Conservation (phyloP, 2,113 vertebrate species). For the Elephantulus edwardii region DNA sequence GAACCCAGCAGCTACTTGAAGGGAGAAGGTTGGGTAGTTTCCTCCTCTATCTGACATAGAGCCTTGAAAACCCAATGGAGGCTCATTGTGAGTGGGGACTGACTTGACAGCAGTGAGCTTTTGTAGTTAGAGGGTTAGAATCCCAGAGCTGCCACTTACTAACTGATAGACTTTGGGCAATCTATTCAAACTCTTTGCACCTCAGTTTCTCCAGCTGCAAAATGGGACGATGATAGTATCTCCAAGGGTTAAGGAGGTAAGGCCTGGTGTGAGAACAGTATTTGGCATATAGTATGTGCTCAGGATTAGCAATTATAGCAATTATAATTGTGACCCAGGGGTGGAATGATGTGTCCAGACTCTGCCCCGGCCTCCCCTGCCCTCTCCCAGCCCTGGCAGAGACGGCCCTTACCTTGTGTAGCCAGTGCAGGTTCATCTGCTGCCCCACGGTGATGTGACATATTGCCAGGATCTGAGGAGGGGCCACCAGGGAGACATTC, state of each 20-base stretch:
- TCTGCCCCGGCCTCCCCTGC: neutral
- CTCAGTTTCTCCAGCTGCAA: neutral
- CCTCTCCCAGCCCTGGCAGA: rapidly evolving
- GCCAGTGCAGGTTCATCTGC: conserved; percentile 97
- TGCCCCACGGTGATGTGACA: conserved; percentile 96
- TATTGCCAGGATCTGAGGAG: conserved; percentile 91
- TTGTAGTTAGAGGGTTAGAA: rapidly evolving
- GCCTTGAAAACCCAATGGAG: too few species aligned
- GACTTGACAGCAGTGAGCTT: too few species aligned
- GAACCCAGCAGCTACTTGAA: too few species aligned
- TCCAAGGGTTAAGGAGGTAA: neutral
- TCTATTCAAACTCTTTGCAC: neutral
- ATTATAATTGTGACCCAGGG: rapidly evolving
- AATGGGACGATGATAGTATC: neutral
- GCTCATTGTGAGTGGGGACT: too few species aligned
- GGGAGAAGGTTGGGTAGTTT: too few species aligned
- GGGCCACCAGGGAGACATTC: neutral
- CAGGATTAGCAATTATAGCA: rapidly evolving
- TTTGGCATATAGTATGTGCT: rapidly evolving
- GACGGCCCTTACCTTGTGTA: conserved; percentile 92
- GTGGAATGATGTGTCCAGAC: neutral
- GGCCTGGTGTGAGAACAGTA: neutral
- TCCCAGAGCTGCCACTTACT: neutral
- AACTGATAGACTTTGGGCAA: neutral
- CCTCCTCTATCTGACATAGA: too few species aligned